Evolutionary conservation across 2,888 invertebrate species (phyloP).

Genomic region (Parapristionchus giblindavisi): DNA sequence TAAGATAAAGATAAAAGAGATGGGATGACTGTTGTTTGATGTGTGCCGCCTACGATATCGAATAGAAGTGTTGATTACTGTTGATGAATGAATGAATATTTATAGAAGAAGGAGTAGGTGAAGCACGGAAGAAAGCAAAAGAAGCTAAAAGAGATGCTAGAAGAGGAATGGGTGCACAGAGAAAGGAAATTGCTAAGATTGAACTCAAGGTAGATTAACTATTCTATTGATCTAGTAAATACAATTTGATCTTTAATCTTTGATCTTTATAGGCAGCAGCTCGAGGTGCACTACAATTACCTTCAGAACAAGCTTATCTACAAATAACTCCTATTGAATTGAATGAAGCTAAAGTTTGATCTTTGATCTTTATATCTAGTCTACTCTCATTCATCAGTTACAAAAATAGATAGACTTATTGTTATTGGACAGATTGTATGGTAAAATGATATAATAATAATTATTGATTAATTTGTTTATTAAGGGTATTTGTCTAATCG

Average conservation of each 20-base stretch:
- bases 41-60: no score
- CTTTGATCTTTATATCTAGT: background rate
- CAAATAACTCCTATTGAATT: background rate
- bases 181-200: constrained; percentile 8
- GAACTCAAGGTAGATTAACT: constrained; percentile 25
- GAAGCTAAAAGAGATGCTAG: constrained; percentile 15
- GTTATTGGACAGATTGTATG: background rate
- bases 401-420: background rate
- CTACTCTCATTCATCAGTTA: background rate
- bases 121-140: constrained; percentile 23
- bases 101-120: constrained; percentile 30
- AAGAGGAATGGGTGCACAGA: background rate
- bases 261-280: constrained; percentile 8
- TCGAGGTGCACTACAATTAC: constrained; percentile 19
- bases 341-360: constrained; percentile 13
- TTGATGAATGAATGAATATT: background rate
- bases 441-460: background rate
- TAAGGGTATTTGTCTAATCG: constrained; percentile 50
- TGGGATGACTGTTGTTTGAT: no score
- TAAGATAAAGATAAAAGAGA: no score
- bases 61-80: background rate
- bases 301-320: constrained; percentile 29
- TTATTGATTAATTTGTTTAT: background rate
- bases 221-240: no score
- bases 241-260: no score